Percentiles rank a stretch among this genome's conserved stretches.
Conservation (phyloP, 1,140 invertebrate species). For the Teleogryllus occipitalis region DNA sequence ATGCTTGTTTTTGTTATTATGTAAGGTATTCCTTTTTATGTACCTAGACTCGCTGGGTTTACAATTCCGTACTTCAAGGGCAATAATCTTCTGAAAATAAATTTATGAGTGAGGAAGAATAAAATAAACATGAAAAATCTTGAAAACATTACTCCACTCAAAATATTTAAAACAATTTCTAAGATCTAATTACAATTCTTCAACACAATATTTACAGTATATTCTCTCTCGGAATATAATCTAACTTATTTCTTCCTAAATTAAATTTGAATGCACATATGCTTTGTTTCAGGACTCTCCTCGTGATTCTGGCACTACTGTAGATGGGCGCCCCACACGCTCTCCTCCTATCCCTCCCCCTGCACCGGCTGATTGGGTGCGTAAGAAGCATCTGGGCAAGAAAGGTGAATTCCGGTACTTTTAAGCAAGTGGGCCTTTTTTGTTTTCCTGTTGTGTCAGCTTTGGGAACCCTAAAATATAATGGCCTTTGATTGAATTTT, state of each 20-base stretch:
- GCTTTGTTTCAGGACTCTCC: slow-evolving; percentile 10
- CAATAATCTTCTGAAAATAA: too few species aligned
- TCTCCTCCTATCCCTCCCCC: slow-evolving; percentile 41
- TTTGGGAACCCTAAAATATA: not conserved
- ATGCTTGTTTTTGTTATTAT: too few species aligned
- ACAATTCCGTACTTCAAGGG: too few species aligned
- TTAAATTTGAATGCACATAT: not conserved
- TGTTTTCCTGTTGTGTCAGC: not conserved
- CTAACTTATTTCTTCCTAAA: not conserved
- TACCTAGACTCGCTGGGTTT: too few species aligned
- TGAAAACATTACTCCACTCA: too few species aligned
- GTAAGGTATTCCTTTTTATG: too few species aligned
- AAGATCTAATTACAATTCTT: too few species aligned
- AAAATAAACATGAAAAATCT: too few species aligned
- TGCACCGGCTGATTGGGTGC: slow-evolving; percentile 68
- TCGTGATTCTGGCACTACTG: not conserved
- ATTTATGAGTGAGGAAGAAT: too few species aligned
- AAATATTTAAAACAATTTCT: too few species aligned
- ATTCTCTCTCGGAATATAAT: not conserved
- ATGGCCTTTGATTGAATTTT: too few species aligned
- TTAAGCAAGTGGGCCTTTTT: slow-evolving; percentile 41
- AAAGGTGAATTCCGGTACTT: slow-evolving; percentile 96
- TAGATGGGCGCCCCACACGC: slow-evolving; percentile 33
- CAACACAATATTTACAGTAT: too few species aligned
- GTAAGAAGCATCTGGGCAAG: slow-evolving; percentile 80